Conservation (phyloP, 2,113 vertebrate genomes). For the Lethenteron camtschaticum region DNA sequence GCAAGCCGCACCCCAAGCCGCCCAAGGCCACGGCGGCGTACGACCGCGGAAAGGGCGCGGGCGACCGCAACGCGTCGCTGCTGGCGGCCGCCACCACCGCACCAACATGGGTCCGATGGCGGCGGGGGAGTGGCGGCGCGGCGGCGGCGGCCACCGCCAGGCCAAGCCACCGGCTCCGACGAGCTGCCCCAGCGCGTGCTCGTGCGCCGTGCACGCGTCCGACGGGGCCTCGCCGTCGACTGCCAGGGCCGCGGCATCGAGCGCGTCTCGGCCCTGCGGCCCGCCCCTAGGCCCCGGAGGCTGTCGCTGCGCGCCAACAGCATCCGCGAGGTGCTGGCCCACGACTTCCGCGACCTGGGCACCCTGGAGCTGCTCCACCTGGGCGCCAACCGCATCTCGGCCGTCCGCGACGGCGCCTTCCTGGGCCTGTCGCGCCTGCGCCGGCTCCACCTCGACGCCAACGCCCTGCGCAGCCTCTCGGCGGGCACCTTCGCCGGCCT, state of each 20-base stretch:
- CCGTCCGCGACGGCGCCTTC: conserved; percentile 80
- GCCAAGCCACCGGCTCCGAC: conserved; percentile 74
- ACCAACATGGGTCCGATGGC: conserved; percentile 32
- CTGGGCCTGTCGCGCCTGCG: conserved; percentile 74
- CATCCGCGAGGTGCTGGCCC: conserved; percentile 57
- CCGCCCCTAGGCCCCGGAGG: conserved; percentile 70
- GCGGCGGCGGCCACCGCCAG: conserved; percentile 29
- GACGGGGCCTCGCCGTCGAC: conserved; percentile 85
- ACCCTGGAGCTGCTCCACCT: conserved; percentile 77
- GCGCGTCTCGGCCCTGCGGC: conserved; percentile 70
- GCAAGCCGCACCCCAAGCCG: too few species aligned
- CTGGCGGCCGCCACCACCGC: conserved; percentile 24
- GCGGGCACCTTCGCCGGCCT: conserved; percentile 59
- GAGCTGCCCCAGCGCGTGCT: conserved; percentile 56
- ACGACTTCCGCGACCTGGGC: conserved; percentile 55
- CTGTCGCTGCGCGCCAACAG: conserved; percentile 90
- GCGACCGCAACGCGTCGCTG: too few species aligned
- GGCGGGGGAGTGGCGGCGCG: conserved; percentile 14
- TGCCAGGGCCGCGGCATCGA: conserved; percentile 81
- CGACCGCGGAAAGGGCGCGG: too few species aligned
- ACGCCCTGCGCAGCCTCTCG: conserved; percentile 75
- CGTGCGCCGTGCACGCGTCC: conserved; percentile 70
- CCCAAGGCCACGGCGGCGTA: too few species aligned
- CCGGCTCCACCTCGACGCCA: conserved; percentile 86
- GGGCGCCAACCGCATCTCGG: conserved; percentile 76